Conservation (phyloP, 2,797 vertebrate species). For the Menidia menidia region DNA sequence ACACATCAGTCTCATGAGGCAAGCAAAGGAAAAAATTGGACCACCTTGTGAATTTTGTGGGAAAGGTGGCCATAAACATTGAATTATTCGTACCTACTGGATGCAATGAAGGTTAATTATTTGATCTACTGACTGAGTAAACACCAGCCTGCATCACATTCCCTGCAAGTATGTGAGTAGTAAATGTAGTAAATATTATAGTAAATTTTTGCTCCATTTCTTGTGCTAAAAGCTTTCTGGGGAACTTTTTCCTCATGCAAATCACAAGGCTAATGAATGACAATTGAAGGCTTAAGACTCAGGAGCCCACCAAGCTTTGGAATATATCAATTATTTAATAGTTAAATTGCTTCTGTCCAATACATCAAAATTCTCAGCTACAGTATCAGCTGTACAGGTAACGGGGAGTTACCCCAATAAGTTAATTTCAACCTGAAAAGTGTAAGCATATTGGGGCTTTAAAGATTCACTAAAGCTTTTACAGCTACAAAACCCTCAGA, state of each 20-base stretch:
- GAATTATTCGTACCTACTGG: conserved; percentile 38
- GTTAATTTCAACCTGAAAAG: not conserved
- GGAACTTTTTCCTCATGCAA: conserved; percentile 56
- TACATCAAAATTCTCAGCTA: not conserved
- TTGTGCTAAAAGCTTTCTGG: conserved; percentile 77
- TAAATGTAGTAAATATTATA: too few relatives aligned
- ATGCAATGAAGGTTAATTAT: conserved; percentile 55
- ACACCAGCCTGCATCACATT: conserved; percentile 65
- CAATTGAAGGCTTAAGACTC: conserved; percentile 12
- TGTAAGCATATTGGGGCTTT: not conserved
- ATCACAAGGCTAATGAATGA: conserved; percentile 1
- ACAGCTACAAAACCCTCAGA: conserved; percentile 8
- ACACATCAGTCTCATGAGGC: not conserved
- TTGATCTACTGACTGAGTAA: conserved; percentile 72
- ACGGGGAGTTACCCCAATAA: not conserved
- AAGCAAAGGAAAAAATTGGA: not conserved
- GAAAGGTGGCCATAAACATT: conserved; percentile 18
- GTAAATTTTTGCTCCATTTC: conserved; percentile 77
- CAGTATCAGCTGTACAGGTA: not conserved
- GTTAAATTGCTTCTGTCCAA: too few relatives aligned
- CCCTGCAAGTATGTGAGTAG: conserved; percentile 62
- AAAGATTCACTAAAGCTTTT: conserved; percentile 1
- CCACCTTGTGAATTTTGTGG: conserved; percentile 7
- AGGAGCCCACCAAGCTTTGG: conserved; percentile 23
- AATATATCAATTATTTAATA: conserved; percentile 20